Conservation (phyloP, 1,140 invertebrate species). For the Trichonephila inaurata region DNA sequence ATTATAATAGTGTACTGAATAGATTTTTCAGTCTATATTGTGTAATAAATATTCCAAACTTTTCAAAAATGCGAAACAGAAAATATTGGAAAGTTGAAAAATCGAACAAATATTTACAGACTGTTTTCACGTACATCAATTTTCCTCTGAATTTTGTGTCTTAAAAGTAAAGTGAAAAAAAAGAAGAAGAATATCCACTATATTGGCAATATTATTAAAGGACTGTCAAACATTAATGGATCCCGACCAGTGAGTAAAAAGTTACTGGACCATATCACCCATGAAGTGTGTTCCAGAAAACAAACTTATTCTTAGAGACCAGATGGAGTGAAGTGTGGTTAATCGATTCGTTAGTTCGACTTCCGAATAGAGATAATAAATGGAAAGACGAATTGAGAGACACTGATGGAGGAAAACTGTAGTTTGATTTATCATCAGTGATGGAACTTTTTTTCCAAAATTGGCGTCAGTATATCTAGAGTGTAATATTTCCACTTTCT, state of each 20-base stretch:
- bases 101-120: too few relatives aligned
- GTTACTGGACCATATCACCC: slow-evolving; percentile 42
- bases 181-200: too few relatives aligned
- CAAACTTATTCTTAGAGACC: not conserved
- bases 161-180: too few relatives aligned
- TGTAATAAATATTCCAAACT: too few relatives aligned
- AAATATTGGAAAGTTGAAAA: too few relatives aligned
- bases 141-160: too few relatives aligned
- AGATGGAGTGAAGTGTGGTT: slow-evolving; percentile 31
- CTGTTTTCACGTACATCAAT: too few relatives aligned
- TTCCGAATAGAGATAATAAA: not conserved
- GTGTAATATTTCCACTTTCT: slow-evolving; percentile 5
- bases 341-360: slow-evolving; percentile 61
- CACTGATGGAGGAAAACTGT: slow-evolving; percentile 7
- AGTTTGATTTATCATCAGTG: slow-evolving; percentile 59
- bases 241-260: slow-evolving; percentile 46
- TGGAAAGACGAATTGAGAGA: slow-evolving; percentile 6
- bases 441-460: slow-evolving; percentile 73
- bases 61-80: too few relatives aligned
- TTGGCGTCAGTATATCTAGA: slow-evolving; percentile 38
- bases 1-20: too few relatives aligned
- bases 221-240: slow-evolving; percentile 68
- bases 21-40: too few relatives aligned
- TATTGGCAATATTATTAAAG: slow-evolving; percentile 27
- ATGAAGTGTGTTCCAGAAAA: slow-evolving; percentile 45